phyloP scores from a whole-genome alignment of 2,888 invertebrate genomes.

The Noctua comes region DNA sequence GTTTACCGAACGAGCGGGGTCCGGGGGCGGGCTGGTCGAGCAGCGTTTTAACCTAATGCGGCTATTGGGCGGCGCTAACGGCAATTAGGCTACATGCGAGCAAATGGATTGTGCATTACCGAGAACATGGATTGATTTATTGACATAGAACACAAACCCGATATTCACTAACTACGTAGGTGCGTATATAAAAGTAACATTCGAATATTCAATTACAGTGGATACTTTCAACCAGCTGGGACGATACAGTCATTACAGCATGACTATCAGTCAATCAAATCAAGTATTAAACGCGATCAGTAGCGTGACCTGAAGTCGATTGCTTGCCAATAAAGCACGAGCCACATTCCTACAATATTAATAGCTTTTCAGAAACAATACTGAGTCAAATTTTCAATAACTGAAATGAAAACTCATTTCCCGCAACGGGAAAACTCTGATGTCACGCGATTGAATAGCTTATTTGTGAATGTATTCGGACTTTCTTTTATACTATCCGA shows the following conservation, averaged over 20 bases:
- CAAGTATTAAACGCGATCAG: slow-evolving; percentile 80
- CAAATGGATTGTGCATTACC: slow-evolving; percentile 90
- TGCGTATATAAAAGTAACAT: slow-evolving; percentile 49
- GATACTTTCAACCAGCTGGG: slow-evolving; percentile 69
- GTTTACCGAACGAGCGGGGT: slow-evolving; percentile 69
- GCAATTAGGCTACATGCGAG: slow-evolving; percentile 88
- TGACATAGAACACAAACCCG: slow-evolving; percentile 74
- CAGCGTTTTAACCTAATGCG: slow-evolving; percentile 85
- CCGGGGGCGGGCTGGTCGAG: slow-evolving; percentile 75
- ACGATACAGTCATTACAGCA: slow-evolving; percentile 84
- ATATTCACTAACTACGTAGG: slow-evolving; percentile 34
- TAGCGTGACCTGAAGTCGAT: slow-evolving; percentile 78
- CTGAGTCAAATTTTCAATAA: slow-evolving; percentile 74
- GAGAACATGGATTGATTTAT: slow-evolving; percentile 89
- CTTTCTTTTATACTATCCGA: slow-evolving; percentile 72
- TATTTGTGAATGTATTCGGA: slow-evolving; percentile 71
- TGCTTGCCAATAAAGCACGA: slow-evolving; percentile 75
- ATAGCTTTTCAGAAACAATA: slow-evolving; percentile 75
- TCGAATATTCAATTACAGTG: slow-evolving; percentile 72
- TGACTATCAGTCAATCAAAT: slow-evolving; percentile 73
- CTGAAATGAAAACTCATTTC: slow-evolving; percentile 77
- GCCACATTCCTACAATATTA: slow-evolving; percentile 76
- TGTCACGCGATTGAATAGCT: slow-evolving; percentile 80
- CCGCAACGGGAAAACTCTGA: slow-evolving; percentile 67
- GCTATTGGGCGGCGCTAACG: slow-evolving; percentile 88